Evolutionary conservation across 2,797 vertebrate genomes (phyloP).

Genomic region (Paguma larvata): DNA sequence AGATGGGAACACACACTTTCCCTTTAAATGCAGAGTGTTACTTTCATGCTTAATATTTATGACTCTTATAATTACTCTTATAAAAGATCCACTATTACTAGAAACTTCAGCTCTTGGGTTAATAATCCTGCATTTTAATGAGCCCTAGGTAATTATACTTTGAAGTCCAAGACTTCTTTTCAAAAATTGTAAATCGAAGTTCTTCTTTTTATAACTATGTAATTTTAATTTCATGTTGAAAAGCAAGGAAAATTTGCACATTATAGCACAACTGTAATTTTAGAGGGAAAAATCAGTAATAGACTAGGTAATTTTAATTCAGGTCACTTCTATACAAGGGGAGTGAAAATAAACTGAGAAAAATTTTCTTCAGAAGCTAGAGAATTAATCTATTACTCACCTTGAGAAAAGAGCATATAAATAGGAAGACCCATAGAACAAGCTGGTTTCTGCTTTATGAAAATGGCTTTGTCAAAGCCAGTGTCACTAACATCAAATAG

Average conservation of each 20-base stretch:
- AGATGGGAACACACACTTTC: constrained; percentile 11
- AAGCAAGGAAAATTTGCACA: constrained; percentile 77
- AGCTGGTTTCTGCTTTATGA: constrained; percentile 47
- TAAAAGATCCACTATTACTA: constrained; percentile 76
- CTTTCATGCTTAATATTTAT: constrained; percentile 79
- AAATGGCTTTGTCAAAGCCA: constrained; percentile 47
- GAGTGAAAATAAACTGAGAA: constrained; percentile 65
- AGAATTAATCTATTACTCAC: constrained; percentile 62
- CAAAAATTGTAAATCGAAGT: constrained; percentile 75
- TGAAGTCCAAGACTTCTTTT: constrained; percentile 76
- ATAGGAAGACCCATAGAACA: not conserved
- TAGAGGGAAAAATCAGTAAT: constrained; percentile 70
- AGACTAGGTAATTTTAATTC: constrained; percentile 77
- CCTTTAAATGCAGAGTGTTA: constrained; percentile 61
- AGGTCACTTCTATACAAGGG: constrained; percentile 68
- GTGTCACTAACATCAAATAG: not conserved
- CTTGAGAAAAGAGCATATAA: not conserved
- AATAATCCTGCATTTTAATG: constrained; percentile 79
- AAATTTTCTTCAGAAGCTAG: constrained; percentile 49
- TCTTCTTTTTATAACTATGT: constrained; percentile 70
- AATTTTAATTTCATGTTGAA: constrained; percentile 83
- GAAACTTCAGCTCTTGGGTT: constrained; percentile 74
- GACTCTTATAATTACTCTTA: constrained; percentile 74
- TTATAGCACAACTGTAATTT: constrained; percentile 75
- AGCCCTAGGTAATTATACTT: constrained; percentile 78